A percentile compares a stretch with the other conserved stretches of the same genome.
Conservation (phyloP, 2,113 vertebrate species). For the Piprites chloris region DNA sequence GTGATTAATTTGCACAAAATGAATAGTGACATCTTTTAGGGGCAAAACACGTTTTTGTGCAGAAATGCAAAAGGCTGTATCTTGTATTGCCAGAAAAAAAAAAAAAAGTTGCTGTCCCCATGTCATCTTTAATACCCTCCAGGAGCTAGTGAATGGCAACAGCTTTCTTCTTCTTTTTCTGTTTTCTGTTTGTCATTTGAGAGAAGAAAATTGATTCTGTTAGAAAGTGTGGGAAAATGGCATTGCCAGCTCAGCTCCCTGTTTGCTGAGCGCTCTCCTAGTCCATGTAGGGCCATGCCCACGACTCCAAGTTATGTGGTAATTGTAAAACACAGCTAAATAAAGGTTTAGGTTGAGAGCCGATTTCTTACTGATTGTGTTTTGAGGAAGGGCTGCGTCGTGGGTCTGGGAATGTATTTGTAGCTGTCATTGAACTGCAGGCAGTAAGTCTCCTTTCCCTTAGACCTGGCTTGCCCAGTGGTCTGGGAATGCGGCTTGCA, state of each 20-base stretch:
- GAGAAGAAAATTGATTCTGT: not conserved
- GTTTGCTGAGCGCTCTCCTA: rapidly evolving
- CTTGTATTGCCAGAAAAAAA: not conserved
- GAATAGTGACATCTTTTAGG: not conserved
- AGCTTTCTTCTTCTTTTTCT: not conserved
- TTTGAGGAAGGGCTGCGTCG: not conserved
- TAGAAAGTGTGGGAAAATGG: slow-evolving; percentile 27
- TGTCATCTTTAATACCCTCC: rapidly evolving
- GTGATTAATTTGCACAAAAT: not conserved
- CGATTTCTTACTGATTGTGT: not conserved
- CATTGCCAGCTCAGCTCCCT: not conserved
- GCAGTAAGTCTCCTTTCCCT: not conserved
- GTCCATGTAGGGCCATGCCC: slow-evolving; percentile 42
- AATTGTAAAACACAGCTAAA: slow-evolving; percentile 12
- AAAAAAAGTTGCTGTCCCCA: not conserved
- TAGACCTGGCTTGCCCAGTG: rapidly evolving
- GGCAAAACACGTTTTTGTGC: rapidly evolving
- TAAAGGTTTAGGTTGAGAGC: not conserved
- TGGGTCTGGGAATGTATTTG: not conserved
- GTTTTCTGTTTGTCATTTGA: not conserved
- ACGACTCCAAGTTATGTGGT: not conserved
- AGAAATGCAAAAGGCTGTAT: not conserved
- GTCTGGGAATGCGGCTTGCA: not conserved
- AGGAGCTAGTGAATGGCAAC: not conserved
- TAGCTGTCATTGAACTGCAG: not conserved